Base-by-base conservation (phyloP, 2,888 invertebrate genomes). In the Allolobophora icterica region DNA sequence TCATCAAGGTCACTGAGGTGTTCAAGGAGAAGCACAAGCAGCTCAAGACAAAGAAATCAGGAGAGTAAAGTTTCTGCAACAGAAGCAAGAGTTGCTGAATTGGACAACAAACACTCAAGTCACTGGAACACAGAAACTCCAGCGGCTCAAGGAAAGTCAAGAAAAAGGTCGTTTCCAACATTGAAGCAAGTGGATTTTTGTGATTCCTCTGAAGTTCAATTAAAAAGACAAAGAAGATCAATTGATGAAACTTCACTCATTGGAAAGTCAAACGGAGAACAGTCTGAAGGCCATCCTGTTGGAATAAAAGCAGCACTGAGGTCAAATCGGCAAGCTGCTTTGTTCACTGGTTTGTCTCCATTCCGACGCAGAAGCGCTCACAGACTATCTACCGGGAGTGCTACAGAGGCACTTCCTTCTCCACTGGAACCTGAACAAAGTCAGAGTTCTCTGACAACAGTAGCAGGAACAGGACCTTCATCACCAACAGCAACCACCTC, bases 261-360 rank as follows among this genome's bases (percentile, higher is more conserved):
- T 89, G 40, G 89, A 30, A 89, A 40, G 24, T 40, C 35, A 30
- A 38, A 40, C 89, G 35, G 33, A 40, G 89, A 89, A 89, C 38
- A 89, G 40, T 40, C 38, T 89, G 89, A 89, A 21, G 89, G 13
- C n/a, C 35, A 21, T 40, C 38, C 35, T 21, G 40, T 33, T 58
- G 90, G 90, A 30, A 90, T 90, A 30, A 45, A 38, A 34, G 90
- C 90, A 71, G 45, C 90, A 15, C 83, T 90, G 90, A 90, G 90
- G 38, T 90, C 90, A 90, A 90, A 90, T 35, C 90, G 34, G 11
- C 38, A 90, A 21, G 90, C 71, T 0, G 83, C 90, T 30, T 35
- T 90, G 38, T 38, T 90, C 52, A 71, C 34, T 38, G 90, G 90
- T 19, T 71, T 90, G 90, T 71, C 83, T 45, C 90, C 90, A 34